Base-by-base conservation (phyloP, 2,113 vertebrate genomes). In the Alexandromys fortis region DNA sequence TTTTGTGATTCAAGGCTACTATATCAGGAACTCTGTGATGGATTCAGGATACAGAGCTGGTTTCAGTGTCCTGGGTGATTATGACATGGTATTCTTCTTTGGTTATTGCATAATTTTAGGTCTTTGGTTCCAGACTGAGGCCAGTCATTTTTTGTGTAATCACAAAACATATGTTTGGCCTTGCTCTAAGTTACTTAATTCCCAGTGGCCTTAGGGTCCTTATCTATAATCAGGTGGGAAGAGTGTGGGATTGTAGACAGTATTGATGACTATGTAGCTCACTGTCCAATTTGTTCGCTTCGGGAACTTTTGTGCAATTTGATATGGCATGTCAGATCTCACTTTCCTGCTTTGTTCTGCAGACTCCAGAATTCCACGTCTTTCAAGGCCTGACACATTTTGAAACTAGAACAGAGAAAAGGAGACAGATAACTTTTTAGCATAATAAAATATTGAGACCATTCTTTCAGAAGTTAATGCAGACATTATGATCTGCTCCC, bases 381-480 rank as follows among this genome's bases (percentile, higher is more conserved):
- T 55, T 81, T 81, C 86, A 33, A 42, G 68, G 26, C 35, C 49
- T 92, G 35, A 47, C 19, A 77, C 8, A 38, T 72, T 81, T 68
- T 86, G 26, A 73, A 79, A 9, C 11, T 42, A 67, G 30, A 47
- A 28, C 77, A 67, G 45, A 45, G 61, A 33, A 30, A 76, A 90
- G 47, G 26, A 90, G 45, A 78, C 2, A 89, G 6, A 47, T 6
- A 38, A 2, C 49, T 65, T 90, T 89, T 89, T 28, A 86, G 75
- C 30, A 61, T 45, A 38, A 68, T 42, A 42, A 67, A n/a, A 55
- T 30, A 35, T 45, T 22, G 65, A 38, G 86, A 21, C 7, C 26
- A 58, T 61, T 96, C 42, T 89, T 92, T 4, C 22, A 42, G 68
- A 85, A 26, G 19, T 89, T 92, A 78, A 90, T 92, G 24, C 63